Evolutionary conservation across 2,888 invertebrate genomes (phyloP).

Genomic region (Drosophila gaucha): DNA sequence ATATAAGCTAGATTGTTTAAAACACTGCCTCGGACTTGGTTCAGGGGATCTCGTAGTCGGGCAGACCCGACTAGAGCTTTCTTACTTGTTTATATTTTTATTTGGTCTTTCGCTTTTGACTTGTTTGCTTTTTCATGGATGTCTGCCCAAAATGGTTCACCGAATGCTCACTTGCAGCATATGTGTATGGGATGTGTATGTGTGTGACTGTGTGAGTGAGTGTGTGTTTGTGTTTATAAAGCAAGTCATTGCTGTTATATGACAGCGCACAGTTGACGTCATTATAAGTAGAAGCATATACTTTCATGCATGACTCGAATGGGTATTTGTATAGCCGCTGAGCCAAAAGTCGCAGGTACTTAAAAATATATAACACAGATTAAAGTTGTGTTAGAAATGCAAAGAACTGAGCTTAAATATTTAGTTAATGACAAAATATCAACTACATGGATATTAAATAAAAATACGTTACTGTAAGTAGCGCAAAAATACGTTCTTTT

Average conservation of each 20-base stretch:
- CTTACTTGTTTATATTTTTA: slow-evolving; percentile 23
- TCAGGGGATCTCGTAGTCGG: no score
- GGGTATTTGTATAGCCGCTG: slow-evolving; percentile 25
- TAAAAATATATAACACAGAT: slow-evolving; percentile 17
- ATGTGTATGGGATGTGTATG: not conserved
- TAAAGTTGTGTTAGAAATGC: no score
- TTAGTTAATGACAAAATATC: no score
- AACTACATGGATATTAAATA: no score
- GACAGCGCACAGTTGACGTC: slow-evolving; percentile 53
- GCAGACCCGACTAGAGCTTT: no score
- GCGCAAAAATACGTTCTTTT: no score
- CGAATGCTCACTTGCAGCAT: slow-evolving; percentile 45
- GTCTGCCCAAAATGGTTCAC: slow-evolving; percentile 33
- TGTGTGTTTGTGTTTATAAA: slow-evolving; percentile 10
- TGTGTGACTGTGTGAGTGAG: slow-evolving; percentile 3
- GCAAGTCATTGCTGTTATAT: slow-evolving; percentile 48
- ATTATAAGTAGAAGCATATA: slow-evolving; percentile 52
- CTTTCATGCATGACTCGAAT: slow-evolving; percentile 4
- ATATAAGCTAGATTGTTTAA: no score
- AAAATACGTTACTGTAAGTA: no score
- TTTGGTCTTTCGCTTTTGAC: slow-evolving; percentile 54
- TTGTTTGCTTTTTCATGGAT: slow-evolving; percentile 53
- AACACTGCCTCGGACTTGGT: no score
- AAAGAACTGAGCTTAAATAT: no score
- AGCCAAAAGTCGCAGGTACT: slow-evolving; percentile 2